Conservation (phyloP, 2,797 vertebrate species). For the Sitta carolinensis region DNA sequence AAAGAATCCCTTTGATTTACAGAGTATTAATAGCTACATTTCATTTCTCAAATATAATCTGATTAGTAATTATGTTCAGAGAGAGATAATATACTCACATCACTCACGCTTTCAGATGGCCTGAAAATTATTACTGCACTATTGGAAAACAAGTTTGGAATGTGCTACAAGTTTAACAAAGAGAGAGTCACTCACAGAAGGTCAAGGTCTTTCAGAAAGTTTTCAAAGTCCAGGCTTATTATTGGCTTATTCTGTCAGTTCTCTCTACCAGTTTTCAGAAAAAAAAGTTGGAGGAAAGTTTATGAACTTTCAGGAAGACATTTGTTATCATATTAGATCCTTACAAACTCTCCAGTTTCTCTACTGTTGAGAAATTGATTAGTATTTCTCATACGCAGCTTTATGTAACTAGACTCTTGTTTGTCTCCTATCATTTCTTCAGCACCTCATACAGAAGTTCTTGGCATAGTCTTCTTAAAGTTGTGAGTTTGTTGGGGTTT, state of each 20-base stretch:
- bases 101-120: background rate
- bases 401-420: background rate
- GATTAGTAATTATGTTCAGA: background rate
- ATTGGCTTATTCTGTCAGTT: background rate
- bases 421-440: background rate
- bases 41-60: background rate
- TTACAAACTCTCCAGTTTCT: background rate
- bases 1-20: background rate
- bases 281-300: background rate
- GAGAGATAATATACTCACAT: background rate
- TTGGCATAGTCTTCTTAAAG: background rate
- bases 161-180: background rate
- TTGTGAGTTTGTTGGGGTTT: rapidly evolving
- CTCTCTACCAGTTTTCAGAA: background rate
- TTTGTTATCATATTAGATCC: background rate
- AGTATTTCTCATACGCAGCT: background rate
- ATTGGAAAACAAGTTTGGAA: background rate
- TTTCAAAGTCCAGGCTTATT: background rate
- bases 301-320: background rate
- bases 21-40: background rate
- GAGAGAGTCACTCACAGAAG: background rate
- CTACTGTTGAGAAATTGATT: background rate
- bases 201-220: background rate
- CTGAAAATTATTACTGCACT: background rate
- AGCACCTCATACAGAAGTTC: background rate